A percentile compares a stretch with the other conserved stretches of the same genome.
Evolutionary conservation across 2,113 vertebrate species (phyloP).

Genomic region (Ictalurus furcatus): DNA sequence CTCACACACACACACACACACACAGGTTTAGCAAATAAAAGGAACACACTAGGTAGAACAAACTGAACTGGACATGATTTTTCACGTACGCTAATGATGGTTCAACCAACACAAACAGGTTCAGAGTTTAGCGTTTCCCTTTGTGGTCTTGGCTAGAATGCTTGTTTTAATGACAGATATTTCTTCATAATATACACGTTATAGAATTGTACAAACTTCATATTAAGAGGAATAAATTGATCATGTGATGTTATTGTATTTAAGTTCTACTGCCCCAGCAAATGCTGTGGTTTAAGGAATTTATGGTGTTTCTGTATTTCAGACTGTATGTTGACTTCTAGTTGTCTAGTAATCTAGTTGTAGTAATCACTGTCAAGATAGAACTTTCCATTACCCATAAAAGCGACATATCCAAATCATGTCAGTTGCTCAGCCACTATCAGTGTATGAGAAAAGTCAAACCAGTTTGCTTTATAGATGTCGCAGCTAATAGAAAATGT

Average conservation of each 20-base stretch:
- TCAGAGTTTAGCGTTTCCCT: not conserved
- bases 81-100: not conserved
- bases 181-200: not conserved
- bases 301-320: not conserved
- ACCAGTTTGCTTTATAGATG: not conserved
- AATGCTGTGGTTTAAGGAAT: not conserved
- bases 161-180: not conserved
- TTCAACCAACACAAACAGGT: not conserved
- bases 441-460: not conserved
- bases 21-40: not conserved
- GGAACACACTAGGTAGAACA: not conserved
- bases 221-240: not conserved
- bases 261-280: not conserved
- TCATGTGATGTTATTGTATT: not conserved
- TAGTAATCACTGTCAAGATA: not conserved
- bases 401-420: not conserved
- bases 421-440: not conserved
- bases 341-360: no score
- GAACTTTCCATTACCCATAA: not conserved
- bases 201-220: not conserved
- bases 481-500: not conserved
- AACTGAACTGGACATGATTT: not conserved
- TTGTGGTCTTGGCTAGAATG: not conserved
- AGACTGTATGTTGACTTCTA: not conserved
- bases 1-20: constrained; percentile 48